Conservation (phyloP, 2,888 invertebrate genomes). For the Polymixis flavicincta region DNA sequence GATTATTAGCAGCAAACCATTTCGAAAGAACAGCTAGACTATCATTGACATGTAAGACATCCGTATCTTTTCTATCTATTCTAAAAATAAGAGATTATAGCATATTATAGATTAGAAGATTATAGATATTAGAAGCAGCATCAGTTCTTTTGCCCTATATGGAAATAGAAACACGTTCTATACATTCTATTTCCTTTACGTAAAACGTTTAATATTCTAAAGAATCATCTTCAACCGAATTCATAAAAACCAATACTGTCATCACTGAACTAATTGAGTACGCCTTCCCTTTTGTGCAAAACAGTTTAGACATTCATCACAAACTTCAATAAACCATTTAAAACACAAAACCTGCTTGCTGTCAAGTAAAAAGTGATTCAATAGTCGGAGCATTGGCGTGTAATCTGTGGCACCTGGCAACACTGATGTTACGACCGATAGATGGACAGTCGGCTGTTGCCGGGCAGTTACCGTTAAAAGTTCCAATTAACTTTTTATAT, state of each 20-base stretch:
- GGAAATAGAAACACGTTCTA: no score
- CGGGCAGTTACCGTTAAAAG: neutral
- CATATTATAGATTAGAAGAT: no score
- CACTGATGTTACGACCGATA: neutral
- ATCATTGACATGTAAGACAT: no score
- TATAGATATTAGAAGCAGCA: neutral
- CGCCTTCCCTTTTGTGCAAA: constrained; percentile 1
- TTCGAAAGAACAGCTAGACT: no score
- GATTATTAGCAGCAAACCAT: no score
- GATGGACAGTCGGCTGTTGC: neutral
- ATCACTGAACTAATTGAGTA: neutral
- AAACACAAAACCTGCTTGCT: constrained; percentile 11
- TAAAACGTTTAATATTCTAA: neutral
- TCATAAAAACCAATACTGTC: neutral
- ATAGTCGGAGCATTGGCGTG: neutral
- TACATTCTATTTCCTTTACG: neutral
- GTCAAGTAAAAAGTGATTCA: constrained; percentile 24
- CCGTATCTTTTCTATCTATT: no score
- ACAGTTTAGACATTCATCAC: constrained; percentile 16
- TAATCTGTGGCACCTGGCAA: constrained; percentile 10
- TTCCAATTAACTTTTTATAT: neutral
- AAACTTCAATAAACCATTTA: constrained; percentile 15
- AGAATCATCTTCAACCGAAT: neutral
- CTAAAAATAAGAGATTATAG: no score
- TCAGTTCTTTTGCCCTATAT: neutral